phyloP scores from a whole-genome alignment of 2,888 invertebrate species.

The Thymelicus sylvestris region DNA sequence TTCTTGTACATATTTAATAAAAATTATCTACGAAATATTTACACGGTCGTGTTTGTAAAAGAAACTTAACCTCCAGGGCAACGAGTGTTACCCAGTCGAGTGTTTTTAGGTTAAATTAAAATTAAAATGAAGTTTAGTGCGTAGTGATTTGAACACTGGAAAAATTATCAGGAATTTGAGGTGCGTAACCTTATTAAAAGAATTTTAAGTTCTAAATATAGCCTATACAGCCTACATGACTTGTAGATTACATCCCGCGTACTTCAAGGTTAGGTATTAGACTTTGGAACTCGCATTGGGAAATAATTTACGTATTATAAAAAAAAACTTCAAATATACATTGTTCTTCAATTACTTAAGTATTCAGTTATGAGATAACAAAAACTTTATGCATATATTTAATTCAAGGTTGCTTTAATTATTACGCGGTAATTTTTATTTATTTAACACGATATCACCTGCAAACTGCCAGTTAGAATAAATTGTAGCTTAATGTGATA shows the following conservation, averaged over 20 bases:
- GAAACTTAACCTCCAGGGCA: background rate
- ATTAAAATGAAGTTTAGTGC: constrained; percentile 5
- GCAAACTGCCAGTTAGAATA: too few species aligned
- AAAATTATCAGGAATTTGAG: constrained; percentile 11
- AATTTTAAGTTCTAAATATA: constrained; percentile 39
- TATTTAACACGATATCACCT: background rate
- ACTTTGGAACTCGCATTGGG: constrained; percentile 44
- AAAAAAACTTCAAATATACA: background rate
- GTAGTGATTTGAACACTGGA: background rate
- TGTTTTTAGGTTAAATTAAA: constrained; percentile 3
- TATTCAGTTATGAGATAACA: too few species aligned
- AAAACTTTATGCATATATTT: too few species aligned
- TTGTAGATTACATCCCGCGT: constrained; percentile 7
- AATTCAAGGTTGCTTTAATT: background rate
- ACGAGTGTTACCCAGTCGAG: background rate
- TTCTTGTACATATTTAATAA: constrained; percentile 13
- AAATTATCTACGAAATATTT: constrained; percentile 29
- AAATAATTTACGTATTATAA: background rate
- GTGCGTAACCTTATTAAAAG: constrained; percentile 15
- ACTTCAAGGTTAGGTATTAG: constrained; percentile 52
- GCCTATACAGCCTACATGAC: constrained; percentile 27
- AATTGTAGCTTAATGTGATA: too few species aligned
- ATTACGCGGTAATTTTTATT: background rate
- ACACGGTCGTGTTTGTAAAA: constrained; percentile 11
- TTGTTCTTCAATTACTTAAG: background rate